Evolutionary conservation across 2,113 vertebrate genomes (phyloP).

Genomic region (Ranitomeya variabilis): DNA sequence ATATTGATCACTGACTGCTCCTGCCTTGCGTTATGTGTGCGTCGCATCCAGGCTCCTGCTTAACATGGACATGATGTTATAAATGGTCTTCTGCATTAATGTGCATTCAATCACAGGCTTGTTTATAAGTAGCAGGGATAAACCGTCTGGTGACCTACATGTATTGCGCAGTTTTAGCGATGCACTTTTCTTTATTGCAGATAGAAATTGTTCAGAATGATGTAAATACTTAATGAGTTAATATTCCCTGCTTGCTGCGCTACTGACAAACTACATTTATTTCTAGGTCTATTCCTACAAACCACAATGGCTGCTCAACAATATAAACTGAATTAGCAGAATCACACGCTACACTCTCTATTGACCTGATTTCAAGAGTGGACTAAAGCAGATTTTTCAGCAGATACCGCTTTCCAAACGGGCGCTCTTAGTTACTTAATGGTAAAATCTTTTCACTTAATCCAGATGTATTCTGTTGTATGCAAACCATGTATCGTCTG

Average conservation of each 20-base stretch:
- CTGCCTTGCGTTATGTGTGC: too few relatives aligned
- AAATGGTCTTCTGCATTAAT: background rate
- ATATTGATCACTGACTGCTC: too few relatives aligned
- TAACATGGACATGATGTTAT: background rate
- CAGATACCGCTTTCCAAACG: constrained; percentile 40
- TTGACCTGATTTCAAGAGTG: constrained; percentile 46
- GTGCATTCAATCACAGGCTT: constrained; percentile 19
- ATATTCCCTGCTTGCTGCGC: background rate
- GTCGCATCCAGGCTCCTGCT: too few relatives aligned
- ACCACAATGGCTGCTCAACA: background rate
- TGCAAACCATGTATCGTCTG: background rate
- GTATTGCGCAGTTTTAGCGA: constrained; percentile 15
- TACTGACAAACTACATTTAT: background rate
- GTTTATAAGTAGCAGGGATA: constrained; percentile 50
- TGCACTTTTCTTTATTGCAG: constrained; percentile 11
- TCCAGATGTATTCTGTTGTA: constrained; percentile 11
- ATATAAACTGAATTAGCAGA: constrained; percentile 32
- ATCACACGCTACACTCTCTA: background rate
- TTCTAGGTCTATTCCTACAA: background rate
- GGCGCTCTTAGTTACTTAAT: constrained; percentile 45
- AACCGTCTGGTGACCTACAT: constrained; percentile 48
- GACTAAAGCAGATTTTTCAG: constrained; percentile 18
- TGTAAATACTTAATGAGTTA: constrained; percentile 32
- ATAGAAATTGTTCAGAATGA: background rate
- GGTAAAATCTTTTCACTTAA: constrained; percentile 28